Evolutionary conservation across 1,140 invertebrate genomes (phyloP), one percentile per base, ranked within the genome.

Genomic region (Hesperophylax magnus): DNA sequence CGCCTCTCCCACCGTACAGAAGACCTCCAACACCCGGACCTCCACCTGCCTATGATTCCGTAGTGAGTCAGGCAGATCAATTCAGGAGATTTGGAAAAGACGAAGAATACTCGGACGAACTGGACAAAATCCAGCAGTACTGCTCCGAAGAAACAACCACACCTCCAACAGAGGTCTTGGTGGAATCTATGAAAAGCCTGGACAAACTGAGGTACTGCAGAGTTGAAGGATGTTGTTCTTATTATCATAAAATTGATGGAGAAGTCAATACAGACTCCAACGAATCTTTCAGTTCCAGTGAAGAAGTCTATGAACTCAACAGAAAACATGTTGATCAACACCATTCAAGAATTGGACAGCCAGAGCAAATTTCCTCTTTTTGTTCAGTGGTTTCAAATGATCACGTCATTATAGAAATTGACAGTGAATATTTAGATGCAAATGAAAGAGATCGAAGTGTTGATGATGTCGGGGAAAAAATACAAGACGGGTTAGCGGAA

Each of bases 11-110:
- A 34, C 54, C 76, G 2, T 81, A 61, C 69, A 78, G 82, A 72
- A 71, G 82, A 63, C 82, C 82, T 11, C 82, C 71, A 2, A 83
- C 82, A 0, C 82, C 82, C 11, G 82, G 82, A 2, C 82, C 82
- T 52, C 82, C 82, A 22, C 82, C 82, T 17, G 79, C 82, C 5
- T 83, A 83, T 60, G 82, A 83, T 24, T 83, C 82, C 17, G 82
- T 83, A 7, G 82, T 83, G 20, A 83, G 82, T 47, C 77, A 63
- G 14, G 71, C 56, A 9, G 82, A 83, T 20, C 78, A 81, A 60
- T 58, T 81, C 47, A 74, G 82, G 31, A 77, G 63, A 24, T 83
- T 81, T 56, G 79, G 79, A 27, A 52, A 65, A n/a, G 77, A 79
- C 5, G 81, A 83, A 56, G 75, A 77, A 14, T 75, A 56, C 47